Evolutionary conservation across 53 echinoderm and acorn worm species (phyloP), one percentile per base, ranked within the genome.

Genomic region (Mesocentrotus franciscanus): DNA sequence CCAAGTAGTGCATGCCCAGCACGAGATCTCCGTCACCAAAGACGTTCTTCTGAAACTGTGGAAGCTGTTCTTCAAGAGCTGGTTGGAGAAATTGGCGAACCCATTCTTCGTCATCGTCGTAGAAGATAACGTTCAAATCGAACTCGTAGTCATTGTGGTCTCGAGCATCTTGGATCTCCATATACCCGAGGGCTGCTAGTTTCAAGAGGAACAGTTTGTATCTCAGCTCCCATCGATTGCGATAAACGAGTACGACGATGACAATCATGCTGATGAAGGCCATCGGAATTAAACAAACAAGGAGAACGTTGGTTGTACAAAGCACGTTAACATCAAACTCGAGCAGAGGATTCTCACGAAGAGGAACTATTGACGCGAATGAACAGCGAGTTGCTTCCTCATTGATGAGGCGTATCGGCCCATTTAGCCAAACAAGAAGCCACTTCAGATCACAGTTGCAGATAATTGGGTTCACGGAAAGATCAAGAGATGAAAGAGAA

Each of bases 81-180:
- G 75, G 75, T 29, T 24, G 75, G 22, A 75, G 75, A 75, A 20
- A 24, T 10, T 75, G 20, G 0, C 27, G 75, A 30, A 75, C 22
- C 75, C 75, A 75, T n/a, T 75, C 75, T 75, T 75, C 75, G 75
- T 75, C 75, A 24, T 75, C 75, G 75, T 75, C 75, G 22, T 75
- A 75, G 27, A 75, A 75, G n/a, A 75, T 75, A 7, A 75, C 22
- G 75, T 75, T 75, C 4, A 75, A 11, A 24, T 75, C 75, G 27
- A n/a, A 75, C 11, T 75, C 27, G 27, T 27, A 75, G 29, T 75
- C 75, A 24, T 75, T 75, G 27, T 75, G 75, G 22, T 75, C 75
- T 27, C 75, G 0, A 12, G 75, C 75, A 24, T 75, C 75, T 75
- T 27, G 29, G 0, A 75, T 30, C 75, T 75, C 75, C 8, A 20